phyloP scores from a whole-genome alignment of 2,797 vertebrate genomes.

The Phylloscopus collybita region DNA sequence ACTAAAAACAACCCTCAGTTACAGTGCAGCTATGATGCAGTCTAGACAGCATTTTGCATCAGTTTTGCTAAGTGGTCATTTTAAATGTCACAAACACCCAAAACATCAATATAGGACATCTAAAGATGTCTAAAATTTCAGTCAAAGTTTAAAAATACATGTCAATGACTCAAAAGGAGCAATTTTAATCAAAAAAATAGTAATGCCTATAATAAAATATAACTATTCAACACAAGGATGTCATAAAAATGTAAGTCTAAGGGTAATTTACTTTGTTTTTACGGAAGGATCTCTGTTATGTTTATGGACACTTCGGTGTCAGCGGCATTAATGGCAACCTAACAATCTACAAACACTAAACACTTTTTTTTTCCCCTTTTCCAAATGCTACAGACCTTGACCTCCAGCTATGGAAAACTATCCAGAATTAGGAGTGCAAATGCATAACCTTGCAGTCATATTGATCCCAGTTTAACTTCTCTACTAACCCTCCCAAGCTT shows the following conservation, averaged over 20 bases:
- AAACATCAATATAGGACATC: not conserved
- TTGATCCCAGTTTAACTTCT: not conserved
- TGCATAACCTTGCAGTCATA: not conserved
- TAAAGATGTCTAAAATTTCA: not conserved
- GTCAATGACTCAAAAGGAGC: not conserved
- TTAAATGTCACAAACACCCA: not conserved
- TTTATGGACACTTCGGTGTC: not conserved
- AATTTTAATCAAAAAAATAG: not conserved
- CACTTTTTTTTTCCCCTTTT: not conserved
- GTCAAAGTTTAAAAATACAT: not conserved
- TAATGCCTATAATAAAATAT: not conserved
- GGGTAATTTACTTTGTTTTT: not conserved
- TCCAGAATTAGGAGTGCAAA: not conserved
- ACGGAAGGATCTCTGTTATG: not conserved
- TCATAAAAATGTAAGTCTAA: not conserved
- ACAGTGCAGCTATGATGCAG: not conserved
- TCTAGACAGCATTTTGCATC: not conserved
- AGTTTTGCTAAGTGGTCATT: not conserved
- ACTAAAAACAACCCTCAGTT: not conserved
- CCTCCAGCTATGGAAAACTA: not conserved
- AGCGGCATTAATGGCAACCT: not conserved
- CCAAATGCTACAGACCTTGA: not conserved
- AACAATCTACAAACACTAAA: not conserved
- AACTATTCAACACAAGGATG: not conserved
- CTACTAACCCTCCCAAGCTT: not conserved